Conservation (phyloP, 2,888 invertebrate species). For the Gymnocheta viridis region DNA sequence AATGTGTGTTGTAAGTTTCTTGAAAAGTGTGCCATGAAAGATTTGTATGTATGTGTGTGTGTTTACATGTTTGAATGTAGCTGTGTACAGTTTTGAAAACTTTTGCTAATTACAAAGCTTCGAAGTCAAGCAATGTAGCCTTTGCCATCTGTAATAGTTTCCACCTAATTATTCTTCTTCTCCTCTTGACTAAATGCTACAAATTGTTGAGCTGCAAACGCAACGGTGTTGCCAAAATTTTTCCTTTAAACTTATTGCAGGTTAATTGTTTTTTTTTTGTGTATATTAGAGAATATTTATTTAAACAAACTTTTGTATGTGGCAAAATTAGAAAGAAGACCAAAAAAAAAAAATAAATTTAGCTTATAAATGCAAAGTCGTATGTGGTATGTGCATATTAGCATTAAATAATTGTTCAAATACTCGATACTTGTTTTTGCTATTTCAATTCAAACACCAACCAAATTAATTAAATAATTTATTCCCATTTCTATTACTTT, state of each 20-base stretch:
- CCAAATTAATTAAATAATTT: too few species aligned
- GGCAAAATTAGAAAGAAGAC: background rate
- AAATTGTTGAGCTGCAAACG: slow-evolving; percentile 54
- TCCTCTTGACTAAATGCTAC: slow-evolving; percentile 55
- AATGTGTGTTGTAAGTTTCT: slow-evolving; percentile 23
- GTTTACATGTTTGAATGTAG: background rate
- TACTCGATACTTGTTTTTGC: too few species aligned
- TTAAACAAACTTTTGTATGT: background rate
- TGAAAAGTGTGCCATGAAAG: slow-evolving; percentile 53
- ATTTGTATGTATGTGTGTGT: background rate
- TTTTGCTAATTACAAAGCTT: slow-evolving; percentile 65
- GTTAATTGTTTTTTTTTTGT: background rate
- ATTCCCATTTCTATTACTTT: too few species aligned
- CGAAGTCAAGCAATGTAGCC: slow-evolving; percentile 64
- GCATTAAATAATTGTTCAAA: too few species aligned
- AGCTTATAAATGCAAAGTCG: too few species aligned
- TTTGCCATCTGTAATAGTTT: slow-evolving; percentile 69
- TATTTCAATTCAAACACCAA: too few species aligned
- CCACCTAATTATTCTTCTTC: slow-evolving; percentile 63
- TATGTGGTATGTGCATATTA: too few species aligned
- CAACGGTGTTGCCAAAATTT: slow-evolving; percentile 45
- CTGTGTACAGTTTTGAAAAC: slow-evolving; percentile 40
- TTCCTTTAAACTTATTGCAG: background rate
- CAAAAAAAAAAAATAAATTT: too few species aligned
- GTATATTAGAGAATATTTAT: background rate